These are phyloP conservation scores for Syrmaticus mikado DNA, from an alignment of 2,113 vertebrate genomes.

Conservation along the genomic window DNA sequence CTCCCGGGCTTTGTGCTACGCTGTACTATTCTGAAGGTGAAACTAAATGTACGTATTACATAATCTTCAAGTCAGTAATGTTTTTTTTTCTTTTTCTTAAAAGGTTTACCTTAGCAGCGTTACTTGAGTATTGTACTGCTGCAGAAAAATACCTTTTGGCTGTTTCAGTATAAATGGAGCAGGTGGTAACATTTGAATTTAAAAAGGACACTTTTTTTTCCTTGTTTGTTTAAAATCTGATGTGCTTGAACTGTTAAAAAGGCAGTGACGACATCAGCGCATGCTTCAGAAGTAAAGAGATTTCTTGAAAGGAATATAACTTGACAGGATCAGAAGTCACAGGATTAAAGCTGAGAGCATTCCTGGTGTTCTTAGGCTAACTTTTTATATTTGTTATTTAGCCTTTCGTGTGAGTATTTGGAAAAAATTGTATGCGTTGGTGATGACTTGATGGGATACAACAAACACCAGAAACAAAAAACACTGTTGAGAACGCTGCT, in stretches of 20 bases:
- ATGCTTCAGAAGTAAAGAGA: not conserved
- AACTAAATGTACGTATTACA: slow-evolving; percentile 52
- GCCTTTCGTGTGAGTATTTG: not conserved
- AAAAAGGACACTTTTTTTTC: not conserved
- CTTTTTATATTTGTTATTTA: not conserved
- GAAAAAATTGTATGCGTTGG: not conserved
- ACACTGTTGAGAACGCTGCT: not conserved
- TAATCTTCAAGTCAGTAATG: not conserved
- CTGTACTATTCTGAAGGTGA: slow-evolving; percentile 21
- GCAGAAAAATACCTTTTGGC: not conserved
- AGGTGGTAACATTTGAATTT: not conserved
- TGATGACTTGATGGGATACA: not conserved
- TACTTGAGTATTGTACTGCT: not conserved
- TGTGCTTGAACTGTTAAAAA: not conserved
- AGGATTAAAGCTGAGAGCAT: not conserved
- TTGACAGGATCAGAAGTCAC: not conserved
- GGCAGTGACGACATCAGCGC: rapidly evolving
- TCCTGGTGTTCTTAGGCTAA: not conserved
- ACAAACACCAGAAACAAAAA: not conserved
- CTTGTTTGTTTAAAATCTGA: not conserved
- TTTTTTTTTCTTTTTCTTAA: not conserved
- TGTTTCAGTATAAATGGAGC: not conserved
- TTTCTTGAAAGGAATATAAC: not conserved
- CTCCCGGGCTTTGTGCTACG: not conserved
- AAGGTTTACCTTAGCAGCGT: not conserved